Evolutionary conservation across 2,888 invertebrate genomes (phyloP).

Genomic region (Caradrina kadenii): DNA sequence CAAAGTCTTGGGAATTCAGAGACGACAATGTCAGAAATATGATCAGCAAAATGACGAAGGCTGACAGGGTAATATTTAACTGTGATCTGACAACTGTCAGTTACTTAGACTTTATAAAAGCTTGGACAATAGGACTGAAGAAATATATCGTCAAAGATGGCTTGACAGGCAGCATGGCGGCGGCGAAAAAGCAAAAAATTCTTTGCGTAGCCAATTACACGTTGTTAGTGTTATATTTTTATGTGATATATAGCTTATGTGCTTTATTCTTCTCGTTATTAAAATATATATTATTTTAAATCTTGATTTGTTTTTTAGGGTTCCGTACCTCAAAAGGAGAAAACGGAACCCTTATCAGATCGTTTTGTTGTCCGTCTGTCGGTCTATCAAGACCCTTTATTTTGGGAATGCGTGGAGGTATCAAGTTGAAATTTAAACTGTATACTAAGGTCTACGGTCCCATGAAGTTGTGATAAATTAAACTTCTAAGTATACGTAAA

Average conservation of each 20-base stretch:
- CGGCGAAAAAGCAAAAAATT: constrained; percentile 26
- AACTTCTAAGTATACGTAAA: no score
- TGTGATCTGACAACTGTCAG: constrained; percentile 45
- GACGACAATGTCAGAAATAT: constrained; percentile 46
- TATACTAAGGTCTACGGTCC: no score
- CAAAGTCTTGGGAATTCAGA: constrained; percentile 54
- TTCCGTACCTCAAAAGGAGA: no score
- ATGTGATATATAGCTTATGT: constrained; percentile 36
- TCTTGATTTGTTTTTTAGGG: neutral
- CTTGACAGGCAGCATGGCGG: constrained; percentile 13
- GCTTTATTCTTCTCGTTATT: constrained; percentile 4
- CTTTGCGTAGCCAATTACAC: constrained; percentile 29
- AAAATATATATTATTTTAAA: constrained; percentile 24
- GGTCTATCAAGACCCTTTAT: no score
- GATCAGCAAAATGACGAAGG: constrained; percentile 35
- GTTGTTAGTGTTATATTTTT: constrained; percentile 29
- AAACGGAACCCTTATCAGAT: no score
- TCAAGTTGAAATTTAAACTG: no score
- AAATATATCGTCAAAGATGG: constrained; percentile 60
- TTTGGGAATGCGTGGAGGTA: no score
- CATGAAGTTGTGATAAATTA: no score
- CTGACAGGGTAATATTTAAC: constrained; percentile 56
- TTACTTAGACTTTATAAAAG: constrained; percentile 38
- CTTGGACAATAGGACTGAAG: constrained; percentile 50
- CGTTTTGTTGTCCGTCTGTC: no score